Base-by-base conservation (phyloP, 2,888 invertebrate genomes). In the Melanargia galathea region DNA sequence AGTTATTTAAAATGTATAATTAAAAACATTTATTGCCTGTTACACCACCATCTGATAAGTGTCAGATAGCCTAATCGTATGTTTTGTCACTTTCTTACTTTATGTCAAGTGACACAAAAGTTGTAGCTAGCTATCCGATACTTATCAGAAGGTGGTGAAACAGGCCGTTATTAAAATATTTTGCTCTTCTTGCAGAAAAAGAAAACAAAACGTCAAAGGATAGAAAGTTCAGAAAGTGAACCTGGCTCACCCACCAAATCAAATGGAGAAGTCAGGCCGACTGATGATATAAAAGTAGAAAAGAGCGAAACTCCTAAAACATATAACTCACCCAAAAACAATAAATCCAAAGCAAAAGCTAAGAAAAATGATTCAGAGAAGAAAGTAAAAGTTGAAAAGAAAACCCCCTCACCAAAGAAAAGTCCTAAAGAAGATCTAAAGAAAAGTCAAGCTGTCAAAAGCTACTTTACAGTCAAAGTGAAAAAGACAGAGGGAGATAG, bases 151-250 rank as follows among this genome's bases (percentile, higher is more conserved):
- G n/a, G n/a, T n/a, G n/a, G n/a, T n/a, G n/a, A n/a, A n/a, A n/a
- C n/a, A n/a, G n/a, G n/a, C n/a, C n/a, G n/a, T n/a, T n/a, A n/a
- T n/a, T n/a, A 6, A 2, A 33, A 20, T 1, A 48, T 10, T 22
- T 11, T 26, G n/a, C n/a, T n/a, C n/a, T 40, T 26, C 1, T 26
- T 35, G 0, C 20, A 49, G 87, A 86, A 83, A 71, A 85, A 81
- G 66, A 86, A 81, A 73, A 20, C 67, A 8, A 91, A 90, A 76
- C 80, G 89, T 0, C 85, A 81, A 64, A 73, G 88, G 20, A 87
- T 89, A 70, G 84, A 86, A 40, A 91, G 90, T 56, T 87, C 88
- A 0, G 81, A 75, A 10, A 88, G 88, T 75, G 90, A 90, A 62
- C 46, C 79, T 0, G 83, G 82, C 11, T 55, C 66, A 13, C 43